Conservation (phyloP, 2,888 invertebrate genomes). For the Autographa pulchrina region DNA sequence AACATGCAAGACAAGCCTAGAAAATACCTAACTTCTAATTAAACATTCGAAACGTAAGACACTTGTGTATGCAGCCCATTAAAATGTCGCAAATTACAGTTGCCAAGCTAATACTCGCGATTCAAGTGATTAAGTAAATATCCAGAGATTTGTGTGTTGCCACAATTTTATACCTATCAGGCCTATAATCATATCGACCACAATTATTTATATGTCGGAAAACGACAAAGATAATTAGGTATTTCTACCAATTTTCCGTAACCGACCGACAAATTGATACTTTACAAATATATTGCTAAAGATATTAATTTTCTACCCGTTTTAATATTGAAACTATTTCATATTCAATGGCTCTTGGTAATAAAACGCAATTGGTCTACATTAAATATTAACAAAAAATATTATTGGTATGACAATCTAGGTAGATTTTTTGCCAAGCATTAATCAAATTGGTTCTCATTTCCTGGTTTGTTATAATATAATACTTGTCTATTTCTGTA, state of each 20-base stretch:
- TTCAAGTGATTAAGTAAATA: constrained; percentile 40
- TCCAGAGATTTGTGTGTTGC: constrained; percentile 15
- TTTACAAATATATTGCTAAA: not conserved
- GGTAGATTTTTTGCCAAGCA: constrained; percentile 43
- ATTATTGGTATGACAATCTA: constrained; percentile 25
- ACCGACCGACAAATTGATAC: constrained; percentile 16
- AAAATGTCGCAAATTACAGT: constrained; percentile 49
- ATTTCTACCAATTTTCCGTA: constrained; percentile 21
- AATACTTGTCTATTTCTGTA: constrained; percentile 9
- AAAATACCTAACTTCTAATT: constrained; percentile 31
- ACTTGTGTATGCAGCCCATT: constrained; percentile 34
- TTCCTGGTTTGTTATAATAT: constrained; percentile 34
- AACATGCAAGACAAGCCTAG: constrained; percentile 14
- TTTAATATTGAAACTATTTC: not conserved
- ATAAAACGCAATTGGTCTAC: constrained; percentile 22
- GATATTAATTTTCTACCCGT: not conserved
- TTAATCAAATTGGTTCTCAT: constrained; percentile 42
- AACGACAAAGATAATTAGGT: constrained; percentile 15
- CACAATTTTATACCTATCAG: constrained; percentile 9
- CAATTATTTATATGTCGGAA: constrained; percentile 35
- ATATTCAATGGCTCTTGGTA: constrained; percentile 10
- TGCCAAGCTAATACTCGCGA: constrained; percentile 23
- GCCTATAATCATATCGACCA: constrained; percentile 16
- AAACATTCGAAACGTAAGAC: constrained; percentile 25
- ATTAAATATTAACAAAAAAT: constrained; percentile 40